A percentile compares a stretch with the other conserved stretches of the same genome.
These are phyloP conservation scores for Pardalotus punctatus DNA, from an alignment of 2,113 vertebrate species.

Conservation along the genomic window DNA sequence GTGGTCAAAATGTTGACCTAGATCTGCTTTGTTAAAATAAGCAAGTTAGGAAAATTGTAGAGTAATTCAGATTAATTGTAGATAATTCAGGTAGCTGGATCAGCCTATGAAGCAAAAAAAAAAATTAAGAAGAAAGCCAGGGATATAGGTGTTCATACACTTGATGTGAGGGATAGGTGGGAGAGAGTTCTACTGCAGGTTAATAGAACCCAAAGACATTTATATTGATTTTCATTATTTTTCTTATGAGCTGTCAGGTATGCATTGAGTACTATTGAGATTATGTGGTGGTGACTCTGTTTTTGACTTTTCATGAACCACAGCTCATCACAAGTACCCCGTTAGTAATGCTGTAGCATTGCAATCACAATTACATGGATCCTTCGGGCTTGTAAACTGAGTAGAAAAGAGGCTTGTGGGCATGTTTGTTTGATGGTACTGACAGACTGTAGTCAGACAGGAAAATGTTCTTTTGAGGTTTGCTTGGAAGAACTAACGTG, in stretches of 20 bases:
- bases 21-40: not conserved
- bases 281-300: not conserved
- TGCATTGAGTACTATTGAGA: not conserved
- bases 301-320: not conserved
- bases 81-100: not conserved
- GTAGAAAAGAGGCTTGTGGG: not conserved
- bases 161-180: not conserved
- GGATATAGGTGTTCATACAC: not conserved
- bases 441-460: not conserved
- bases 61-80: too few species aligned
- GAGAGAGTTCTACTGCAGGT: not conserved
- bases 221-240: not conserved
- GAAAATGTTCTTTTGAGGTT: not conserved
- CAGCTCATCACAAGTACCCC: not conserved
- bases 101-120: not conserved
- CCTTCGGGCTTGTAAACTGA: not conserved
- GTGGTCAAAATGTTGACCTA: not conserved
- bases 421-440: not conserved
- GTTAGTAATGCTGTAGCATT: not conserved
- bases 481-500: not conserved
- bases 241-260: not conserved
- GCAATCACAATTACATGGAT: not conserved
- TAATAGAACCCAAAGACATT: not conserved
- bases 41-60: not conserved
- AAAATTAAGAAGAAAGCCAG: not conserved